phyloP scores from a whole-genome alignment of 2,888 invertebrate species.

The Entomobrya multifasciata region DNA sequence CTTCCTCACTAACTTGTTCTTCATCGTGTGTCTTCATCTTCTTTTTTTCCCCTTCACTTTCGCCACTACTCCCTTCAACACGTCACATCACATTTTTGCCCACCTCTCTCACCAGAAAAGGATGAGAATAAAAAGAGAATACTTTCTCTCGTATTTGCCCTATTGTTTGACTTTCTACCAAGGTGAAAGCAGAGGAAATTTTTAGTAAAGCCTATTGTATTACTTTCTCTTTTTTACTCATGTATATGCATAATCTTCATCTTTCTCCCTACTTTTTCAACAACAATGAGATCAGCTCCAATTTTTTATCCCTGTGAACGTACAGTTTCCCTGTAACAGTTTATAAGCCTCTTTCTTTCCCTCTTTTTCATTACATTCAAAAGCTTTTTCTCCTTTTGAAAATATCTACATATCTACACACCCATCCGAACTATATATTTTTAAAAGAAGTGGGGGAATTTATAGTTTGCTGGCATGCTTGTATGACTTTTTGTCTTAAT shows the following conservation, averaged over 20 bases:
- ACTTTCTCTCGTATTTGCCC: neutral
- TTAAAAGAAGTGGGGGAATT: neutral
- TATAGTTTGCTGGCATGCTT: constrained; percentile 40
- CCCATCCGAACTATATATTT: too few species aligned
- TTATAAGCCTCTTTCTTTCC: constrained; percentile 17
- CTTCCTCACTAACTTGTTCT: neutral
- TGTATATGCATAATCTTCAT: too few species aligned
- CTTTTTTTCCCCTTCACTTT: too few species aligned
- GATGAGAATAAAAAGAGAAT: neutral
- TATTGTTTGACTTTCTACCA: constrained; percentile 70
- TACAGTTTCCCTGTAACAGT: too few species aligned
- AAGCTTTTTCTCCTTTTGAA: neutral
- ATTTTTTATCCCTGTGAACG: too few species aligned
- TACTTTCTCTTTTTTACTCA: neutral
- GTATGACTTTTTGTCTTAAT: constrained; percentile 69
- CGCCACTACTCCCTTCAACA: neutral
- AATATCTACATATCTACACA: neutral
- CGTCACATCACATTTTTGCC: constrained; percentile 16
- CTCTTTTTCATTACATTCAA: constrained; percentile 17
- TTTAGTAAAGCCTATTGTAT: neutral
- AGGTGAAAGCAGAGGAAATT: constrained; percentile 52
- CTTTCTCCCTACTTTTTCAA: too few species aligned
- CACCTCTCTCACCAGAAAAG: neutral
- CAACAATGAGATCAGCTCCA: too few species aligned
- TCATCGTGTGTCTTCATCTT: neutral